Evolutionary conservation across 1,140 invertebrate genomes (phyloP).

Genomic region (Sogatella furcifera): DNA sequence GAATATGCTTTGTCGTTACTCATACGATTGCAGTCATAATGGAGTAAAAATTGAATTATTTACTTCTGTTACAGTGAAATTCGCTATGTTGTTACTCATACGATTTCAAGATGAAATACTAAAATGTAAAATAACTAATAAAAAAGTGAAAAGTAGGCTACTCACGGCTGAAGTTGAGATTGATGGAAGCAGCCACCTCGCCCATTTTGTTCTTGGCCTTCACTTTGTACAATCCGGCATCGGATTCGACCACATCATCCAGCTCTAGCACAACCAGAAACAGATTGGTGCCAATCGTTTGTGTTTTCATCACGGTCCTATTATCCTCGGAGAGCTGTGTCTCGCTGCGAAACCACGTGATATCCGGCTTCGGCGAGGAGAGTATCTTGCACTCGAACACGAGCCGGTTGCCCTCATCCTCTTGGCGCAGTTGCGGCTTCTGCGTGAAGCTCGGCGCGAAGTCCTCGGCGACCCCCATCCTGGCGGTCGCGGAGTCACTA

Average conservation of each 20-base stretch:
- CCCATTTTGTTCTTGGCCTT: slow-evolving; percentile 96
- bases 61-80: no score
- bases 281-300: slow-evolving; percentile 72
- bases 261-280: slow-evolving; percentile 86
- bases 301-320: slow-evolving; percentile 76
- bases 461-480: slow-evolving; percentile 78
- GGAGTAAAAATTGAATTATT: no score
- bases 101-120: no score
- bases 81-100: no score
- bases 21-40: no score
- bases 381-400: slow-evolving; percentile 90
- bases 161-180: slow-evolving; percentile 97
- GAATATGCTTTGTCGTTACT: no score
- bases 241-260: slow-evolving; percentile 89
- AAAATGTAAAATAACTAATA: background rate
- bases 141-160: slow-evolving; percentile 28
- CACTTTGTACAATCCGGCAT: slow-evolving; percentile 95
- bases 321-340: slow-evolving; percentile 67
- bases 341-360: slow-evolving; percentile 84
- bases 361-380: slow-evolving; percentile 78
- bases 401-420: slow-evolving; percentile 90
- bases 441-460: slow-evolving; percentile 95
- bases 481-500: background rate
- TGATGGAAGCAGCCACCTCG: slow-evolving; percentile 95
- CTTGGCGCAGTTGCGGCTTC: slow-evolving; percentile 90